Conservation (phyloP, 2,797 vertebrate species). For the Platalea minor region DNA sequence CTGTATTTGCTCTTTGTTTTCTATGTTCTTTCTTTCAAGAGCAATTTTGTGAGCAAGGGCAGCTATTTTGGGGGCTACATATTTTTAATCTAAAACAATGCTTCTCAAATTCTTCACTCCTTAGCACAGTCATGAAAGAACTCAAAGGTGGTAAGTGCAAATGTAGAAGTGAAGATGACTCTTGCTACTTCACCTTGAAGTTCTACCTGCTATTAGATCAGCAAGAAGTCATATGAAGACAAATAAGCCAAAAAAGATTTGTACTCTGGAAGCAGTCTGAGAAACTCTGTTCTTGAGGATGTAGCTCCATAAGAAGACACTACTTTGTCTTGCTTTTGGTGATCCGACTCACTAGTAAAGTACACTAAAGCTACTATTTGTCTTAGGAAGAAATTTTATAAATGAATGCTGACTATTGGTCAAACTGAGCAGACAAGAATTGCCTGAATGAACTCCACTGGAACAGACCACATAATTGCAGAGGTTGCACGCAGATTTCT, state of each 20-base stretch:
- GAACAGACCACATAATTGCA: neutral
- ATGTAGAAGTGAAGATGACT: neutral
- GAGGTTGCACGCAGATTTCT: neutral
- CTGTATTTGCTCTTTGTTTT: neutral
- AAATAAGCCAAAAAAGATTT: neutral
- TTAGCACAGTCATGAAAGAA: neutral
- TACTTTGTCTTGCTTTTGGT: neutral
- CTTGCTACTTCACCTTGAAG: neutral
- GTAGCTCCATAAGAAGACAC: neutral
- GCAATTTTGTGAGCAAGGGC: neutral
- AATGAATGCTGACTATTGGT: neutral
- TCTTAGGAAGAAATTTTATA: neutral
- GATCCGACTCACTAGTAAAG: neutral
- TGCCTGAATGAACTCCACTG: neutral
- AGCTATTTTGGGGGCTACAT: neutral
- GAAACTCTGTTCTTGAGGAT: neutral
- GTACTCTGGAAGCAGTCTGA: neutral
- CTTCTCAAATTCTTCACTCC: neutral
- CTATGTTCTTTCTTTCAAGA: neutral
- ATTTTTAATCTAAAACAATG: neutral
- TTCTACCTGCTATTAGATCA: neutral
- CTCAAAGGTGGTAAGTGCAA: neutral
- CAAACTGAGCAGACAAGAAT: neutral
- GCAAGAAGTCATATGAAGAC: neutral
- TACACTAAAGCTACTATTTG: neutral